phyloP scores from a whole-genome alignment of 92 coral and sea anemone genomes.

The Nematostella vectensis region DNA sequence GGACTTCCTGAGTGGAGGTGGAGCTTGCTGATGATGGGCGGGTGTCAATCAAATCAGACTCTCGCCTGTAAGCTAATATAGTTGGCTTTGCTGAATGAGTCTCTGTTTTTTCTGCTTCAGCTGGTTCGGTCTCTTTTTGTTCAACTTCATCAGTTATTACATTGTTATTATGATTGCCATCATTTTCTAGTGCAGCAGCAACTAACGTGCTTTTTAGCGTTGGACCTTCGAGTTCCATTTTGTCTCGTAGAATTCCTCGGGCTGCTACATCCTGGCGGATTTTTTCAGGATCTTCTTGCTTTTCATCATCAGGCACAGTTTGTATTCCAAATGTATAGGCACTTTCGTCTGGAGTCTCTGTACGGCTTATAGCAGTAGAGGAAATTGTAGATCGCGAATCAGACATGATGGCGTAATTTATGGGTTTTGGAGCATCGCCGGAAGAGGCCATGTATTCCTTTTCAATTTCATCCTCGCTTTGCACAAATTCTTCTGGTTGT shows the following conservation, averaged over 20 bases:
- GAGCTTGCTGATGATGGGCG: conserved; percentile 46
- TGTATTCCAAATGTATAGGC: background rate
- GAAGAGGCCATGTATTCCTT: background rate
- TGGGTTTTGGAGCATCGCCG: background rate
- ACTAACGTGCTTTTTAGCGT: conserved; percentile 23
- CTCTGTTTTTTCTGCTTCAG: conserved; percentile 6
- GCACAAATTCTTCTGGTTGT: background rate
- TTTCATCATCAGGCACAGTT: background rate
- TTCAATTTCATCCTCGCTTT: background rate
- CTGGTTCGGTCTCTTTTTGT: background rate
- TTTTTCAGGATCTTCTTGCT: conserved; percentile 22
- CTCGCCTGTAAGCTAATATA: background rate
- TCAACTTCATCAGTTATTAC: background rate
- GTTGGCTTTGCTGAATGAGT: conserved; percentile 5
- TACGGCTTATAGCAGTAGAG: conserved; percentile 29
- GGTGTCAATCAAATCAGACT: conserved; percentile 20
- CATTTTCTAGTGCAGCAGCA: conserved; percentile 18
- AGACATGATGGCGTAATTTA: conserved; percentile 7
- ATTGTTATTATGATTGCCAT: background rate
- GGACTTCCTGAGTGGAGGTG: conserved; percentile 22
- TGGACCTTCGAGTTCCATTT: conserved; percentile 1
- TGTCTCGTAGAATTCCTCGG: conserved; percentile 27
- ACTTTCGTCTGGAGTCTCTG: conserved; percentile 31
- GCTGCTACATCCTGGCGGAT: conserved; percentile 36
- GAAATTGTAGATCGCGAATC: conserved; percentile 34